A percentile compares a stretch with the other conserved stretches of the same genome.
Conservation (phyloP, 2,888 invertebrate genomes). For the Escarpia spicata region DNA sequence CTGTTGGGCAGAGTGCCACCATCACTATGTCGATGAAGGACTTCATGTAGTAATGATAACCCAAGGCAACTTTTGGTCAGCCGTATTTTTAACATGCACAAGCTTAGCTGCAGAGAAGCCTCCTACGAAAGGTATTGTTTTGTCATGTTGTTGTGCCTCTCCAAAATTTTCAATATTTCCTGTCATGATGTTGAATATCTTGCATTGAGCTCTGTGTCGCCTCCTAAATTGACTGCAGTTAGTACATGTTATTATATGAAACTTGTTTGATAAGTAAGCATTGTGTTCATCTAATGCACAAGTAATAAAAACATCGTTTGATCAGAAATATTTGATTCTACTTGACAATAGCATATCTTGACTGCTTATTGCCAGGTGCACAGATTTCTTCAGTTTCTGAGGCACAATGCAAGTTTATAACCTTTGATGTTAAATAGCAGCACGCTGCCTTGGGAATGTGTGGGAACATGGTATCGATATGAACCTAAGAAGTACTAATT, state of each 20-base stretch:
- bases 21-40: conserved; percentile 10
- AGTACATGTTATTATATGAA: neutral
- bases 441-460: neutral
- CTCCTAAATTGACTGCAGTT: neutral
- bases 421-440: neutral
- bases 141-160: conserved; percentile 16
- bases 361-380: neutral
- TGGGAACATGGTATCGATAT: neutral
- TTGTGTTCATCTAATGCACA: no score
- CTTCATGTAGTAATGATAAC: neutral
- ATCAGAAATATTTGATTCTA: neutral
- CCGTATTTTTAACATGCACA: neutral
- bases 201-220: neutral
- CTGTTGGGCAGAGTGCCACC: conserved; percentile 3
- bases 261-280: no score
- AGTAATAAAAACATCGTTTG: no score
- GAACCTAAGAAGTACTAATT: neutral
- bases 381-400: neutral
- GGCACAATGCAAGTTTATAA: neutral
- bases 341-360: neutral
- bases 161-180: neutral
- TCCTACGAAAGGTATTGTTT: conserved; percentile 16
- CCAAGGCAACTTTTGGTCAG: conserved; percentile 6
- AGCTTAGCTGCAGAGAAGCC: conserved; percentile 10
- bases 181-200: neutral